These are phyloP conservation scores for Carettochelys insculpta DNA, from an alignment of 2,113 vertebrate species.

Conservation along the genomic window DNA sequence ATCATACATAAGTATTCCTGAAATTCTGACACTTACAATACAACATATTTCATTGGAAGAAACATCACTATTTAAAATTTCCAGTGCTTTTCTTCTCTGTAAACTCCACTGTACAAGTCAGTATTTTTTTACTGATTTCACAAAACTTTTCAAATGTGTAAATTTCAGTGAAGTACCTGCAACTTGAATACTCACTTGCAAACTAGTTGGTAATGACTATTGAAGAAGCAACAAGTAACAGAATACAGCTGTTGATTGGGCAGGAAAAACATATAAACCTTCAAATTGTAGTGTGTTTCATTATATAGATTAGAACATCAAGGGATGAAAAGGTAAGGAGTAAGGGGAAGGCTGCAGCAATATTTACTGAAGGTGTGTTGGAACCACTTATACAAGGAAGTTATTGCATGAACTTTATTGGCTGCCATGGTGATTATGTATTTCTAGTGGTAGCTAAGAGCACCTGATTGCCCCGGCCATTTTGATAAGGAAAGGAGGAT, in stretches of 20 bases:
- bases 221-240: background rate
- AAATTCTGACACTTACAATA: background rate
- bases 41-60: background rate
- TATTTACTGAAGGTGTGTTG: background rate
- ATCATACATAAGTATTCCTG: background rate
- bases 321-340: background rate
- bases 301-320: background rate
- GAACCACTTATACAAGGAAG: background rate
- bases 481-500: background rate
- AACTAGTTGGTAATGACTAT: background rate
- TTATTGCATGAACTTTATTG: no score
- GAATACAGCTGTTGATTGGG: background rate
- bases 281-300: background rate
- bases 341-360: background rate
- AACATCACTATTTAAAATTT: background rate
- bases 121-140: background rate
- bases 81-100: background rate
- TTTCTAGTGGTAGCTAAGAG: background rate
- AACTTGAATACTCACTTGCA: slow-evolving; percentile 11
- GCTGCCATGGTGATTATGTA: background rate
- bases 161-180: slow-evolving; percentile 13
- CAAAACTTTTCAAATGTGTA: background rate
- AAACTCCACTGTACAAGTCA: background rate
- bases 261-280: background rate
- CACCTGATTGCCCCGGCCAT: background rate